phyloP scores from a whole-genome alignment of 2,113 vertebrate genomes.

The Ailurus styani region DNA sequence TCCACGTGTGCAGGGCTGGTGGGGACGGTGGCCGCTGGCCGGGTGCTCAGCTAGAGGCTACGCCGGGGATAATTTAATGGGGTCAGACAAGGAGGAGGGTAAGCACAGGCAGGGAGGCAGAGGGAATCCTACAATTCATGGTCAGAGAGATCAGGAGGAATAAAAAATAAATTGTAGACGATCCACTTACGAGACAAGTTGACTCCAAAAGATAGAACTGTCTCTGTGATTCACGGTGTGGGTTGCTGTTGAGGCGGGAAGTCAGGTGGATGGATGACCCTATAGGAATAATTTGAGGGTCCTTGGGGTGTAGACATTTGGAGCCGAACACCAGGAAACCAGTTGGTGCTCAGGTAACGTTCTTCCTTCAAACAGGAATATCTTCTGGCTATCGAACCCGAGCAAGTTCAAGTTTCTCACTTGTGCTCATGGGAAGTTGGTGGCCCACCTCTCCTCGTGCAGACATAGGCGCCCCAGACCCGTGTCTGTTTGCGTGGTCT shows the following conservation, averaged over 20 bases:
- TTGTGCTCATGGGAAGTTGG: accelerated
- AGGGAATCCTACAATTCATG: background rate
- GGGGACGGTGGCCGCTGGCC: background rate
- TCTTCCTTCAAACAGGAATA: accelerated
- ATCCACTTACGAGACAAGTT: background rate
- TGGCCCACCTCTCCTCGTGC: background rate
- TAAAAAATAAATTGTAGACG: background rate
- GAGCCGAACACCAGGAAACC: background rate
- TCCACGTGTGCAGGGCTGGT: accelerated
- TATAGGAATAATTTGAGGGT: background rate
- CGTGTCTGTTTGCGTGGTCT: accelerated
- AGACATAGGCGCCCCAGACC: background rate
- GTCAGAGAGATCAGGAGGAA: background rate
- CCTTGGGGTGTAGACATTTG: background rate
- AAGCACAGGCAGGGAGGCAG: background rate
- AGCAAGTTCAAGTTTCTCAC: background rate
- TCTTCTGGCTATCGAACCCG: background rate
- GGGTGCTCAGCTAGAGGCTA: background rate
- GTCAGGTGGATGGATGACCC: background rate
- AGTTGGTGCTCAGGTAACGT: accelerated
- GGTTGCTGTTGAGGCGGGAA: background rate
- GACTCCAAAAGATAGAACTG: background rate
- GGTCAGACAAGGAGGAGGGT: accelerated
- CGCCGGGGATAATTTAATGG: accelerated
- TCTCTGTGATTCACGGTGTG: background rate